These are phyloP conservation scores for Discoglossus pictus DNA, from an alignment of 2,797 vertebrate species.

Conservation along the genomic window DNA sequence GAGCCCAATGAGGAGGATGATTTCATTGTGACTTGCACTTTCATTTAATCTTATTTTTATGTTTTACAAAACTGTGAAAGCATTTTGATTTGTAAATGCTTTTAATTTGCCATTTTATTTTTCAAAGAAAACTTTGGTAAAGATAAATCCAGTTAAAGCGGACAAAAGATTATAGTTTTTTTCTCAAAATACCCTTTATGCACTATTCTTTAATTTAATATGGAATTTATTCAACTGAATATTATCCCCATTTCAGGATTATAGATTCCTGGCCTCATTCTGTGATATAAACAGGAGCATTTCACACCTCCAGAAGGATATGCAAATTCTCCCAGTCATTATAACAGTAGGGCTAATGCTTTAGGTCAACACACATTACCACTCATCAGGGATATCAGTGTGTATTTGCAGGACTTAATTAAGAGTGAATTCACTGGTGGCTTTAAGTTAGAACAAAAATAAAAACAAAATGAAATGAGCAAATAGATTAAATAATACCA, in stretches of 20 bases:
- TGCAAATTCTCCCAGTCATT: conserved; percentile 19
- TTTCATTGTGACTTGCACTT: too few relatives aligned
- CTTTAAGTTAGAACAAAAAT: conserved; percentile 8
- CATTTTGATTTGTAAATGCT: too few relatives aligned
- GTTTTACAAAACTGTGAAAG: too few relatives aligned
- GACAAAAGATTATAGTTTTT: too few relatives aligned
- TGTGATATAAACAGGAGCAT: conserved; percentile 7
- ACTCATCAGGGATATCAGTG: conserved; percentile 14
- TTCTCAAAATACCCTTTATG: too few relatives aligned
- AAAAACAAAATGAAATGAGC: conserved; percentile 21
- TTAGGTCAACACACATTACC: conserved; percentile 27
- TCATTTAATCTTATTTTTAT: too few relatives aligned
- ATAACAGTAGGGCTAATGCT: conserved; percentile 25
- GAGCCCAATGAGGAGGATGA: too few relatives aligned
- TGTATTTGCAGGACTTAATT: conserved; percentile 29
- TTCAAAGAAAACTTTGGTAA: too few relatives aligned
- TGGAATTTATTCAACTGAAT: too few relatives aligned
- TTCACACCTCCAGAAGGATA: conserved; percentile 35
- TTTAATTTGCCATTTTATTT: too few relatives aligned
- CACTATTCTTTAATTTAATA: too few relatives aligned
- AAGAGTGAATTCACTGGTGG: conserved; percentile 6
- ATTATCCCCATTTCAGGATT: conserved; percentile 2
- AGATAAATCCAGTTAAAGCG: too few relatives aligned
- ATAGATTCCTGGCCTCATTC: neutral
- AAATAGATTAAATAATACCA: conserved; percentile 21